Evolutionary conservation across 2,797 vertebrate genomes (phyloP), one percentile per base, ranked within the genome.

Genomic region (Staurois parvus): DNA sequence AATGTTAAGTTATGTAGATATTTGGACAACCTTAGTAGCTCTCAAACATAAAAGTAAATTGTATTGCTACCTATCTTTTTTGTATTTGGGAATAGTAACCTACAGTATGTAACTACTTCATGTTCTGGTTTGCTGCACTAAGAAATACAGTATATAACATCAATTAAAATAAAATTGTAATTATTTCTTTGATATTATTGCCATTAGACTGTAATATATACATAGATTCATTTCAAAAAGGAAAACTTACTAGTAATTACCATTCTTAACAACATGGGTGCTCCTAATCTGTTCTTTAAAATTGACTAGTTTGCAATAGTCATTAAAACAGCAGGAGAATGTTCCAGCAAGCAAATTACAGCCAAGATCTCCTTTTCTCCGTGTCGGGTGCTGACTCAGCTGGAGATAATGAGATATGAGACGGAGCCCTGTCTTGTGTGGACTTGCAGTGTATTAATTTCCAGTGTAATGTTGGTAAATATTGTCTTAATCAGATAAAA

Each of bases 401-500:
- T 32, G 12, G 85, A 79, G 85, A 87, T 87, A 87, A 87, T 83
- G 59, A 86, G 85, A 87, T 87, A 87, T 83, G 59, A 83, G 85
- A 78, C 56, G 30, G 85, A 83, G 76, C 15, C 67, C 56, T 56
- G 68, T 78, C 75, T 78, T 73, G 73, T 19, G 72, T 26, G 24
- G 12, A 26, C 80, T 77, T 32, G 59, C 68, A 87, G 69, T 78
- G 40, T 83, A 83, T 79, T 87, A 56, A 87, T 87, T 83, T 83
- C 69, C 74, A 68, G 67, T 83, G 80, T 78, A 87, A 83, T 79
- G 83, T 77, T 83, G 69, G 80, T 83, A 87, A 87, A 87, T 87
- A 87, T 83, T 83, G 80, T 79, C 80, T 79, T 83, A 83, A 87
- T 87, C 80, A 83, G 80, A 87, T 87, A 87, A 83, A 83, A 86